phyloP scores from a whole-genome alignment of 2,888 invertebrate species.

The Phymatocera aterrima region DNA sequence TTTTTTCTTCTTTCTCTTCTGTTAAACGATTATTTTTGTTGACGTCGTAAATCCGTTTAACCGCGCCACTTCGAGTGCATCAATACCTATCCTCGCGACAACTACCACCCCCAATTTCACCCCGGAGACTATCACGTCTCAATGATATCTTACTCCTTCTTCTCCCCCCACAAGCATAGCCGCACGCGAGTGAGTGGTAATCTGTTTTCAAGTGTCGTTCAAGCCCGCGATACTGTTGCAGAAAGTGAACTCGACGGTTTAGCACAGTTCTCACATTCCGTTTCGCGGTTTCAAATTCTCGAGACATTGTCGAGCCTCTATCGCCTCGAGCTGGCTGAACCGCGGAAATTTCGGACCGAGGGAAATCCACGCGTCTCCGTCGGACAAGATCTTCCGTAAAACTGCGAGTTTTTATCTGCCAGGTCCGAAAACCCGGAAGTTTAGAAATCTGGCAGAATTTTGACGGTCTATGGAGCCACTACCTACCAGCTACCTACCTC shows the following conservation, averaged over 20 bases:
- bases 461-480: background rate
- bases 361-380: background rate
- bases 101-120: slow-evolving; percentile 49
- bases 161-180: slow-evolving; percentile 21
- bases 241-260: background rate
- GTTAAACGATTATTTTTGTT: slow-evolving; percentile 66
- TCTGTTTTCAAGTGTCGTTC: slow-evolving; percentile 43
- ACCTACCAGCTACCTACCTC: background rate
- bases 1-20: slow-evolving; percentile 25
- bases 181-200: slow-evolving; percentile 44
- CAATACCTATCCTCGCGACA: slow-evolving; percentile 55
- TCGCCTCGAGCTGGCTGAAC: too few relatives aligned
- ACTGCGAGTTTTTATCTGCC: slow-evolving; percentile 32
- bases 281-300: background rate
- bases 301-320: background rate
- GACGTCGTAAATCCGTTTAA: slow-evolving; percentile 65
- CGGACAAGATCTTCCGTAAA: slow-evolving; percentile 5
- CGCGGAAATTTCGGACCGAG: background rate
- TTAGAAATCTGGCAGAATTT: slow-evolving; percentile 15
- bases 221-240: slow-evolving; percentile 19
- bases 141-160: slow-evolving; percentile 64
- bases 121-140: slow-evolving; percentile 57
- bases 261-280: background rate
- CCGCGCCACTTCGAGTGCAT: slow-evolving; percentile 59
- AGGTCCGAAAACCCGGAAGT: slow-evolving; percentile 18